Evolutionary conservation across 2,888 invertebrate species (phyloP).

Genomic region (Drosophila nigritarsus): DNA sequence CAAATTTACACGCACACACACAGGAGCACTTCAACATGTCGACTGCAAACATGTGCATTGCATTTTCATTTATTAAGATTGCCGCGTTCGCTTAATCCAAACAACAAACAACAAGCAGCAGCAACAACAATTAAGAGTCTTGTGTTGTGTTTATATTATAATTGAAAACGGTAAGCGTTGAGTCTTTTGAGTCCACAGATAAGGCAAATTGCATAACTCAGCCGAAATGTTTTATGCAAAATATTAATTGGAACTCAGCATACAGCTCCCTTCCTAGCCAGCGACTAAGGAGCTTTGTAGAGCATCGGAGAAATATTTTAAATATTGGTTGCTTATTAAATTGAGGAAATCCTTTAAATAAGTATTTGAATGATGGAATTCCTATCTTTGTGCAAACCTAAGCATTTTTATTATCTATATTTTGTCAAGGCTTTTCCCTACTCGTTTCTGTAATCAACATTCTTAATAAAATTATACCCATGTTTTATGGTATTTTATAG

Average conservation of each 20-base stretch:
- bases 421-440: not conserved
- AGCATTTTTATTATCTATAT: not conserved
- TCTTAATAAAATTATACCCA: not conserved
- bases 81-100: slow-evolving; percentile 61
- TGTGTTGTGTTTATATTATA: slow-evolving; percentile 61
- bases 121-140: slow-evolving; percentile 17
- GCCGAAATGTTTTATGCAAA: slow-evolving; percentile 34
- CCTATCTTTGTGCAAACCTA: not conserved
- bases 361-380: not conserved
- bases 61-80: slow-evolving; percentile 74
- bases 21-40: slow-evolving; percentile 21
- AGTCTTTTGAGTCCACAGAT: slow-evolving; percentile 48
- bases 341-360: not conserved
- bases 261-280: slow-evolving; percentile 1
- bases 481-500: not conserved
- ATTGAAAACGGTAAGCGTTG: slow-evolving; percentile 61
- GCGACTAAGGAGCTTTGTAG: not conserved
- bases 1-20: not conserved
- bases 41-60: slow-evolving; percentile 46
- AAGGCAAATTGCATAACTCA: slow-evolving; percentile 52
- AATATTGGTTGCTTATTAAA: not conserved
- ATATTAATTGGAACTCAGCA: slow-evolving; percentile 44
- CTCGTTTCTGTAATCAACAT: not conserved
- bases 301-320: not conserved
- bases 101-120: slow-evolving; percentile 38